Conservation (phyloP, 2,888 invertebrate species). For the Mythimna albipuncta region DNA sequence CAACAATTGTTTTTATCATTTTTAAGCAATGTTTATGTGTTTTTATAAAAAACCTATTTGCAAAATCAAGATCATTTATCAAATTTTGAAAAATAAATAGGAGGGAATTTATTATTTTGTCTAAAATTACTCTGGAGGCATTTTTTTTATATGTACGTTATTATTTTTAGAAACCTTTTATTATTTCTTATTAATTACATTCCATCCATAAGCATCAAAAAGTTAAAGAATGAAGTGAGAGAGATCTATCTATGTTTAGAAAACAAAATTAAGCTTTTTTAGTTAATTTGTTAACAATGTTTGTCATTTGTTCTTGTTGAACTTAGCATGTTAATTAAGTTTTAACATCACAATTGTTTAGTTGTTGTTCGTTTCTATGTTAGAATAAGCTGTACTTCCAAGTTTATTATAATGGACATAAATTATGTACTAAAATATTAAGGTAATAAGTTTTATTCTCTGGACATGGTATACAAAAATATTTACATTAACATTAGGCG, state of each 20-base stretch:
- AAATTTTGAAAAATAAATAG: constrained; percentile 1
- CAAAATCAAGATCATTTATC: neutral
- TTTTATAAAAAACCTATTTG: too few relatives aligned
- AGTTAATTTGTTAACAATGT: neutral
- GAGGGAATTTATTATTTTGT: neutral
- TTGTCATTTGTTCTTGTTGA: constrained; percentile 17
- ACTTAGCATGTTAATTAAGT: constrained; percentile 5
- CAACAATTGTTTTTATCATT: neutral
- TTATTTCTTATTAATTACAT: constrained; percentile 33
- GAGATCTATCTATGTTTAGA: neutral
- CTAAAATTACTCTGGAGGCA: constrained; percentile 21
- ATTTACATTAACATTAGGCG: constrained; percentile 17
- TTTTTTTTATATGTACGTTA: constrained; percentile 3
- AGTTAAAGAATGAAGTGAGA: constrained; percentile 2
- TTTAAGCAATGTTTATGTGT: too few relatives aligned
- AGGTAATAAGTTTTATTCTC: neutral
- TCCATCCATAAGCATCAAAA: constrained; percentile 25
- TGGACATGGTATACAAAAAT: constrained; percentile 19
- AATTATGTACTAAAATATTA: neutral
- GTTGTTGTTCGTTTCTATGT: constrained; percentile 4
- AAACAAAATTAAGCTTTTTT: constrained; percentile 1
- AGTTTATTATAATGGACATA: neutral
- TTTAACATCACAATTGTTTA: constrained; percentile 36
- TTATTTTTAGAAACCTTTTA: constrained; percentile 19
- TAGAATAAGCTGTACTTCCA: constrained; percentile 24